These are phyloP conservation scores for Luscinia megarhynchos DNA, from an alignment of 2,797 vertebrate genomes.

Conservation along the genomic window DNA sequence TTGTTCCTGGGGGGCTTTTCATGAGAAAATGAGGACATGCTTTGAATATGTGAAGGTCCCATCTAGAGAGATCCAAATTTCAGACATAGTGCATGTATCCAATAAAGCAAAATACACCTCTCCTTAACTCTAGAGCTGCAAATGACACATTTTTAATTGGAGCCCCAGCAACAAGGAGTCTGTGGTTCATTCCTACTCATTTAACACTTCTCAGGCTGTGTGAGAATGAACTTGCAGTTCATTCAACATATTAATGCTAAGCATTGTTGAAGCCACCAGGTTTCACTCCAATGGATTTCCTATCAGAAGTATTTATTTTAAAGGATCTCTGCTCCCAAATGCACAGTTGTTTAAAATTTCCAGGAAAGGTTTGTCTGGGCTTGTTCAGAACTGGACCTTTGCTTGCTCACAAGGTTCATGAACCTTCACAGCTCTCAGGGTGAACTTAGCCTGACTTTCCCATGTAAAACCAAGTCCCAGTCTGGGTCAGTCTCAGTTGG, in stretches of 20 bases:
- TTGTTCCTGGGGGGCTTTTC: background rate
- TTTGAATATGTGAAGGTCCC: background rate
- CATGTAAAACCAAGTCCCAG: conserved; percentile 32
- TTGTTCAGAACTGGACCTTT: background rate
- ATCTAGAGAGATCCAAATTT: background rate
- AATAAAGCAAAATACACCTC: background rate
- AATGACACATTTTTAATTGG: background rate
- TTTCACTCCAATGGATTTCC: background rate
- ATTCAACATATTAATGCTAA: background rate
- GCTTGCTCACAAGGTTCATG: conserved; percentile 20
- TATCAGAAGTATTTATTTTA: conserved; percentile 18
- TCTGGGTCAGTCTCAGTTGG: background rate
- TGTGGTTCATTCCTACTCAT: background rate
- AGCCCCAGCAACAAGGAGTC: background rate
- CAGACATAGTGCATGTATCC: background rate
- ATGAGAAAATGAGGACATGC: background rate
- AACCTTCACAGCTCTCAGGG: conserved; percentile 49
- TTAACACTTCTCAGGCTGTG: background rate
- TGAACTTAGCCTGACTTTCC: conserved; percentile 45
- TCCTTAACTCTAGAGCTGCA: background rate
- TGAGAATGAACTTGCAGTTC: background rate
- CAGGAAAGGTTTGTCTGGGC: background rate
- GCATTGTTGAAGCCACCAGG: background rate
- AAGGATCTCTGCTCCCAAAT: background rate
- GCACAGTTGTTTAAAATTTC: background rate